phyloP scores from a whole-genome alignment of 2,888 invertebrate genomes.

The Rosalia funebris region DNA sequence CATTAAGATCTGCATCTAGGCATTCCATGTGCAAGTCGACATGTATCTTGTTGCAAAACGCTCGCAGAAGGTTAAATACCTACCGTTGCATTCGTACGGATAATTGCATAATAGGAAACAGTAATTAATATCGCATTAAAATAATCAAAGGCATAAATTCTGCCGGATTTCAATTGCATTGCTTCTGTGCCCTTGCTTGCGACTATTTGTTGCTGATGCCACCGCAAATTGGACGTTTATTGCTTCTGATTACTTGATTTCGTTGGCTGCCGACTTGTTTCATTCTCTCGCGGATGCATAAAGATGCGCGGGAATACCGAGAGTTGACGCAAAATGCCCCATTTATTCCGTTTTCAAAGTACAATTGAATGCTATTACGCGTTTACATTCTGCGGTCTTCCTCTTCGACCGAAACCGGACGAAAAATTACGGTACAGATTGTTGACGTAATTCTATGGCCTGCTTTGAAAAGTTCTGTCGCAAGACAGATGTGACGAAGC shows the following conservation, averaged over 20 bases:
- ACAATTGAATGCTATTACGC: constrained; percentile 4
- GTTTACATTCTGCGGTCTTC: constrained; percentile 1
- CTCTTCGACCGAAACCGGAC: no score
- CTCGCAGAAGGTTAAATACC: constrained; percentile 31
- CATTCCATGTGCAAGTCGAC: constrained; percentile 42
- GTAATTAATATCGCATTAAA: constrained; percentile 46
- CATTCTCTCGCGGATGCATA: constrained; percentile 29
- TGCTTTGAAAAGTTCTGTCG: no score
- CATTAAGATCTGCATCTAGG: constrained; percentile 51
- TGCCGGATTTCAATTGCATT: constrained; percentile 38
- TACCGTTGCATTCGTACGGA: constrained; percentile 26
- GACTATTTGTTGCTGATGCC: constrained; percentile 35
- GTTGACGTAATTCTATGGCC: no score
- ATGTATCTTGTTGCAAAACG: constrained; percentile 42
- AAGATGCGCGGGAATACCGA: constrained; percentile 34
- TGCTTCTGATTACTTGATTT: constrained; percentile 45
- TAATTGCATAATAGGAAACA: constrained; percentile 44
- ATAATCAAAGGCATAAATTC: constrained; percentile 40
- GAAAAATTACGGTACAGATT: no score
- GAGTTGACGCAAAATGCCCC: constrained; percentile 37
- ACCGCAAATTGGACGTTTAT: constrained; percentile 47
- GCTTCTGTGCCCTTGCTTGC: constrained; percentile 31
- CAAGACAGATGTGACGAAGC: no score
- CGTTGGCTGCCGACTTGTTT: constrained; percentile 29
- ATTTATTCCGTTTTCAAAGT: constrained; percentile 25